Evolutionary conservation across 2,113 vertebrate genomes (phyloP), one percentile per base, ranked within the genome.

Genomic region (Mustela lutreola): DNA sequence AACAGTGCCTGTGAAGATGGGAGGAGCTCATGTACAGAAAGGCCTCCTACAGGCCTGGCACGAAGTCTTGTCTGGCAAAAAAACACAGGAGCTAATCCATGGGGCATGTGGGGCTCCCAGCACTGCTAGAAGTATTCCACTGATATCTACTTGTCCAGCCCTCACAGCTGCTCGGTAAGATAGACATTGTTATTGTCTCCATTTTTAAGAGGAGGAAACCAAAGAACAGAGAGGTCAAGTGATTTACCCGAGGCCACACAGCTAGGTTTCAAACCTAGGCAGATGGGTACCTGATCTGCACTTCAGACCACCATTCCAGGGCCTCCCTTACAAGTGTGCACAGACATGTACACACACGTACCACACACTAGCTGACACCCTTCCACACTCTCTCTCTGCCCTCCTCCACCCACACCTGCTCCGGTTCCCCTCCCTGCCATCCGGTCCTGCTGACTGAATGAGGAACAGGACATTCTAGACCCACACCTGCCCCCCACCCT

Each of bases 141-240:
- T 28, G 33, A 60, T 11, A 11, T 60, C n/a, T 76, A 36, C 67
- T 16, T 88, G 33, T 28, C 85, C 39, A 4, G n/a, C 22, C 48
- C 14, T 67, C 60, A 48, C 31, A 31, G 1, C 21, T 78, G 60
- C 14, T 62, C 62, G 62, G n/a, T 48, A 65, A 88, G 15, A 11
- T 22, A 10, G 56, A 45, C 24, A 15, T 39, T 86, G 31, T 26
- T 70, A 70, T 5, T 63, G 31, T 45, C 63, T 79, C 53, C 45
- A 75, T 94, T 89, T 87, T 79, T 28, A 92, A 85, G 58, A 93
- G 60, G n/a, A 96, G n/a, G 89, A 78, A 81, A 78, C 19, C 31
- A 56, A 56, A 78, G 62, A 78, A n/a, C 82, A 95, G 76, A 97
- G 80, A 91, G 45, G 22, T 39, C 31, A 56, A 58, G 14, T 84